Base-by-base conservation (phyloP, 2,113 vertebrate species). In the Panthera tigris region DNA sequence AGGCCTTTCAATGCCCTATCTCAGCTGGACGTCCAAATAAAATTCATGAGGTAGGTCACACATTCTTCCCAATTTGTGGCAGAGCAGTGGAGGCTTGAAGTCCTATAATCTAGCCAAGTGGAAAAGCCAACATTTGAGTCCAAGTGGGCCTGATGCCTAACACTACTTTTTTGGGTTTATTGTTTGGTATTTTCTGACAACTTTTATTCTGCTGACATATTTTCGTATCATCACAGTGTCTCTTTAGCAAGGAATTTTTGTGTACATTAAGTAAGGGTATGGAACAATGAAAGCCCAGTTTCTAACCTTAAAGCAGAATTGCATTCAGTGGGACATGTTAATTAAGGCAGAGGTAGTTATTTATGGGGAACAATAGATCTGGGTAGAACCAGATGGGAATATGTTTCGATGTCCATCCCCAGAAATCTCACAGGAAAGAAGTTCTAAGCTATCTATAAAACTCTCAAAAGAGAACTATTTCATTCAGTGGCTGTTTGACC, bases 271-370 rank as follows among this genome's bases (percentile, higher is more conserved):
- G 19, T 86, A 57, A 87, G 76, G 39, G 91, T 57, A 55, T 12
- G 18, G 18, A 96, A 93, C 68, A 66, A 71, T 81, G 19, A 90
- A 79, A 41, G 13, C 41, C 61, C 29, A 39, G 27, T 48, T 87
- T 31, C 36, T 48, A 79, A 96, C 14, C 68, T 69, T 88, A 91
- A n/a, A 92, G 33, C 31, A 61, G n/a, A 86, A 95, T 52, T 82
- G 18, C 91, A 86, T 78, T 91, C 69, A 93, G 5, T 41, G n/a
- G 48, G 36, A 81, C 48, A 74, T 81, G 86, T 92, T 91, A 95
- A 71, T 41, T 79, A 71, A 55, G 36, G 11, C 23, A 65, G 7
- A 39, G 48, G 84, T 3, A 65, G 5, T 21, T 31, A 36, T 65
- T 81, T 76, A 74, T 14, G 4, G 19, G 68, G 31, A 88, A 55